Percentiles rank a stretch among this genome's conserved stretches.
These are phyloP conservation scores for Cephus sareptanus DNA, from an alignment of 2,888 invertebrate genomes.

Conservation along the genomic window DNA sequence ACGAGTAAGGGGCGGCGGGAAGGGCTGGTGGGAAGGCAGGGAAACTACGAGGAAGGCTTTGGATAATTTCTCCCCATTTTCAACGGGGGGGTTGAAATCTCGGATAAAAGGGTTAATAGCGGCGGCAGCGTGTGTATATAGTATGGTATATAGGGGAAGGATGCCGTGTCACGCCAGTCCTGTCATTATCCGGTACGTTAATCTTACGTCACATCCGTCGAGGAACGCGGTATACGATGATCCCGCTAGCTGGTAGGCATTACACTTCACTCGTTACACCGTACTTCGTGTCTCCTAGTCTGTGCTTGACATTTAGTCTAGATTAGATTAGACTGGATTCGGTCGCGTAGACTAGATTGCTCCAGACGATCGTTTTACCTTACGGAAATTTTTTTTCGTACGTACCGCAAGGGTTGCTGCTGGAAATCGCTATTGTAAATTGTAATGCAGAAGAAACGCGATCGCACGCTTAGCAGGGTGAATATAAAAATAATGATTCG, in stretches of 20 bases:
- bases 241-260: background rate
- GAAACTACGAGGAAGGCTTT: background rate
- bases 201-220: constrained; percentile 34
- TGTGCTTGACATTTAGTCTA: background rate
- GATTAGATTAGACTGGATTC: background rate
- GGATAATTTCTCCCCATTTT: background rate
- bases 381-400: background rate
- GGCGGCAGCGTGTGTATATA: background rate
- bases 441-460: background rate
- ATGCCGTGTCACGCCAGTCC: constrained; percentile 1
- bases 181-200: constrained; percentile 46
- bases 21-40: background rate
- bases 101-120: background rate
- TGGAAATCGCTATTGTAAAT: background rate
- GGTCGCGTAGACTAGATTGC: background rate
- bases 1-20: background rate
- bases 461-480: background rate
- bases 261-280: background rate
- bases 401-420: background rate
- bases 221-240: constrained; percentile 20
- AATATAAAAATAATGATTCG: background rate
- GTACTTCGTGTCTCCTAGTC: background rate
- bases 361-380: background rate
- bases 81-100: background rate
- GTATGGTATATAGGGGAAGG: background rate